A percentile compares a stretch with the other conserved stretches of the same genome.
These are phyloP conservation scores for Agonum fuliginosum DNA, from an alignment of 2,888 invertebrate genomes.

Conservation along the genomic window DNA sequence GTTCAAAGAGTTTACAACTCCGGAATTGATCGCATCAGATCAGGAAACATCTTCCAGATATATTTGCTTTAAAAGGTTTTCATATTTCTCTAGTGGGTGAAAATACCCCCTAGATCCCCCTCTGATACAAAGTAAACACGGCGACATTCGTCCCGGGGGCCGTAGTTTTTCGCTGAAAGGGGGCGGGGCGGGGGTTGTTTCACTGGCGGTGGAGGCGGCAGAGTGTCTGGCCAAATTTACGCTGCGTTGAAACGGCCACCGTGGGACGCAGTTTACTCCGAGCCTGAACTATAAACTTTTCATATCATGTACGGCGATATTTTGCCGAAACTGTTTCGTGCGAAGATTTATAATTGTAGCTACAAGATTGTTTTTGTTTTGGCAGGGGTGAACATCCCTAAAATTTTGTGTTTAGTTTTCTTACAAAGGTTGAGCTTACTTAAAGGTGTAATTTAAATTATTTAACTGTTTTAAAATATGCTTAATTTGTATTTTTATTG, in stretches of 20 bases:
- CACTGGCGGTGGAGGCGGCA: constrained; percentile 3
- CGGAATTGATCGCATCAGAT: too few species aligned
- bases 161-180: not conserved
- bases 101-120: too few species aligned
- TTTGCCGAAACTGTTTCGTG: constrained; percentile 26
- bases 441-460: too few species aligned
- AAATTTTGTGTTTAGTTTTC: constrained; percentile 6
- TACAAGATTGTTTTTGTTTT: constrained; percentile 1
- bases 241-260: constrained; percentile 35
- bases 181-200: not conserved
- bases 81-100: too few species aligned
- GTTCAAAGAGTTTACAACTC: too few species aligned
- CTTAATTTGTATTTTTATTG: too few species aligned
- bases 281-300: constrained; percentile 39
- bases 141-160: constrained; percentile 18
- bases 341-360: constrained; percentile 33
- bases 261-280: constrained; percentile 32
- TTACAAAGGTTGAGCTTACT: too few species aligned
- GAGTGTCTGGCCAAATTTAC: constrained; percentile 49
- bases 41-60: too few species aligned
- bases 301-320: constrained; percentile 37
- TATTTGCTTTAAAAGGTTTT: too few species aligned
- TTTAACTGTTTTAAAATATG: too few species aligned
- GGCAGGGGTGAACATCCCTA: not conserved
- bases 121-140: constrained; percentile 28